Percentiles rank a stretch among this genome's conserved stretches.
These are phyloP conservation scores for Aproaerema taeniolella DNA, from an alignment of 2,888 invertebrate genomes.

Conservation along the genomic window DNA sequence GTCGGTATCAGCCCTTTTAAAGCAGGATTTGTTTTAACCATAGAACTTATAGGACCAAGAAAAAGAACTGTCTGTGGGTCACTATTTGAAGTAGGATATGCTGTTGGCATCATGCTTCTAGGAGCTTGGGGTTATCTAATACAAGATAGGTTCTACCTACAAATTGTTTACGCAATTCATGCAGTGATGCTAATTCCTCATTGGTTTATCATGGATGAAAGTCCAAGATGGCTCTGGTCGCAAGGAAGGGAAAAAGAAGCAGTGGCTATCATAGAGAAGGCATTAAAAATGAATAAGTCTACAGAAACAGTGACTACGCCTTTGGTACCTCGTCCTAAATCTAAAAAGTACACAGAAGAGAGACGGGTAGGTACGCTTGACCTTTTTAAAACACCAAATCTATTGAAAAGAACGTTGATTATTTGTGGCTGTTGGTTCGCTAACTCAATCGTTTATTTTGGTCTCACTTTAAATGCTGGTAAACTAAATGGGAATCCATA, in stretches of 20 bases:
- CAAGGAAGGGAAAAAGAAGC: conserved; percentile 88
- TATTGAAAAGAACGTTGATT: conserved; percentile 86
- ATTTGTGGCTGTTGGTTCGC: conserved; percentile 92
- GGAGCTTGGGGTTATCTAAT: conserved; percentile 89
- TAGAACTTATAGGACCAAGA: conserved; percentile 89
- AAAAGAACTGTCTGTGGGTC: conserved; percentile 90
- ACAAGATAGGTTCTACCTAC: conserved; percentile 84
- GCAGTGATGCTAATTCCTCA: conserved; percentile 85
- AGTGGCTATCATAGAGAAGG: conserved; percentile 84
- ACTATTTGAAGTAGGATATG: conserved; percentile 87
- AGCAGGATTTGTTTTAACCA: conserved; percentile 82
- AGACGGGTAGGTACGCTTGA: conserved; percentile 81
- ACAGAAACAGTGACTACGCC: conserved; percentile 79
- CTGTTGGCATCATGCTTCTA: conserved; percentile 88
- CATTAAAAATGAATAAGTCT: conserved; percentile 82
- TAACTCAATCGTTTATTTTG: conserved; percentile 92
- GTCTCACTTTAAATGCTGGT: conserved; percentile 87
- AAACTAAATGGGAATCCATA: conserved; percentile 88
- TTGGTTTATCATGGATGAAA: conserved; percentile 92
- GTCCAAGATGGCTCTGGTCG: conserved; percentile 92
- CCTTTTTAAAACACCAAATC: conserved; percentile 86
- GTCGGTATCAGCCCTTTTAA: conserved; percentile 89
- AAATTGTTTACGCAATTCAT: conserved; percentile 87
- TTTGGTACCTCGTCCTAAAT: conserved; percentile 77
- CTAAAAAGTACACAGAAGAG: conserved; percentile 60